These are phyloP conservation scores for Carassius gibelio DNA, from an alignment of 2,113 vertebrate species.

Conservation along the genomic window DNA sequence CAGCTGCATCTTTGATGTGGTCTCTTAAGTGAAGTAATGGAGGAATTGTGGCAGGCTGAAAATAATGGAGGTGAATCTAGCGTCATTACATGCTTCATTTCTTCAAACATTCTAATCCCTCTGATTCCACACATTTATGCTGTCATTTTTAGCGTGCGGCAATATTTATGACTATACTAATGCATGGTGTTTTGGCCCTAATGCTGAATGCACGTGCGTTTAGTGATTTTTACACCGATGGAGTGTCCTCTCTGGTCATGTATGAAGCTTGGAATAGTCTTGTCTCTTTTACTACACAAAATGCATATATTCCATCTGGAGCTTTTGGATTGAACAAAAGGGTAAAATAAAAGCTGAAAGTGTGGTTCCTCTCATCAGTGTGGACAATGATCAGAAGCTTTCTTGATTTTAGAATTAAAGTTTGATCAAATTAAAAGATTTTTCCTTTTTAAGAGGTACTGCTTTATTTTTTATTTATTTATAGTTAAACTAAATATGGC, in stretches of 20 bases:
- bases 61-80: conserved; percentile 75
- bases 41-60: conserved; percentile 76
- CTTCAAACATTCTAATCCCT: conserved; percentile 56
- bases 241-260: not conserved
- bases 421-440: no score
- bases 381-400: no score
- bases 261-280: not conserved
- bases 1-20: conserved; percentile 88
- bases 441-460: not conserved
- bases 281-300: not conserved
- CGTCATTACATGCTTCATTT: conserved; percentile 63
- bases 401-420: no score
- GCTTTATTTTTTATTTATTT: not conserved
- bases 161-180: conserved; percentile 59
- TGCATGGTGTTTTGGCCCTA: conserved; percentile 33
- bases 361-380: not conserved
- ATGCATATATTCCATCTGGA: not conserved
- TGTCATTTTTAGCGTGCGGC: conserved; percentile 49
- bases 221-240: conserved; percentile 24
- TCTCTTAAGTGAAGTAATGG: conserved; percentile 82
- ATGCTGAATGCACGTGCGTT: conserved; percentile 13
- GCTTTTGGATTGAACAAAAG: not conserved
- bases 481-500: not conserved
- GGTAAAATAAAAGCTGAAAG: no score
- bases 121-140: conserved; percentile 51